Conservation (phyloP, 2,113 vertebrate genomes). For the Onychorhynchus coronatus region DNA sequence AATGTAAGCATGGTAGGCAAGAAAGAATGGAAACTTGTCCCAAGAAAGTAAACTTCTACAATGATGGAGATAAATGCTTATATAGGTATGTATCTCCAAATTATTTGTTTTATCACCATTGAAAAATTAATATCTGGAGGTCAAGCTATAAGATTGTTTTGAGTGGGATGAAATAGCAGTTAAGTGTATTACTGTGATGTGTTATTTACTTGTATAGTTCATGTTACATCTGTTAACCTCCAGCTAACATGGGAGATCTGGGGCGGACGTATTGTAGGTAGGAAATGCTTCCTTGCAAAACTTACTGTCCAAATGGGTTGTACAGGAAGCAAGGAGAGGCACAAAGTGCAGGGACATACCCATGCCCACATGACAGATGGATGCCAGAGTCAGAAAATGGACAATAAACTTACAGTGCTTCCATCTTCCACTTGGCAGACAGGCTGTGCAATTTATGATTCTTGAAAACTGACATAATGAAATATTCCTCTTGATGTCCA, state of each 20-base stretch:
- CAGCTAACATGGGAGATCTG: background rate
- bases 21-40: background rate
- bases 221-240: background rate
- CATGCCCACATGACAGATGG: background rate
- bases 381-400: background rate
- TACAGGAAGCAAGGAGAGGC: background rate
- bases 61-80: background rate
- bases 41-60: background rate
- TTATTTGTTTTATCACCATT: background rate
- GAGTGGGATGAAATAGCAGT: background rate
- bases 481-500: background rate
- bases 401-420: background rate
- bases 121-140: background rate
- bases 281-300: background rate
- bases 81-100: background rate
- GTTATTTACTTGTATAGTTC: background rate
- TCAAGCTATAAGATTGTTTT: background rate
- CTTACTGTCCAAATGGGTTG: background rate
- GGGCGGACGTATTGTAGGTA: fast-evolving
- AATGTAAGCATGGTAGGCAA: background rate
- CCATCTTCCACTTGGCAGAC: background rate
- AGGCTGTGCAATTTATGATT: background rate
- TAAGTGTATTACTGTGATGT: background rate
- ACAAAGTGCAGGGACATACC: background rate
- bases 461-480: background rate